These are phyloP conservation scores for Cliona cf. orientalis DNA, from an alignment of 37 sponge, comb jelly and placozoan genomes.

Conservation along the genomic window DNA sequence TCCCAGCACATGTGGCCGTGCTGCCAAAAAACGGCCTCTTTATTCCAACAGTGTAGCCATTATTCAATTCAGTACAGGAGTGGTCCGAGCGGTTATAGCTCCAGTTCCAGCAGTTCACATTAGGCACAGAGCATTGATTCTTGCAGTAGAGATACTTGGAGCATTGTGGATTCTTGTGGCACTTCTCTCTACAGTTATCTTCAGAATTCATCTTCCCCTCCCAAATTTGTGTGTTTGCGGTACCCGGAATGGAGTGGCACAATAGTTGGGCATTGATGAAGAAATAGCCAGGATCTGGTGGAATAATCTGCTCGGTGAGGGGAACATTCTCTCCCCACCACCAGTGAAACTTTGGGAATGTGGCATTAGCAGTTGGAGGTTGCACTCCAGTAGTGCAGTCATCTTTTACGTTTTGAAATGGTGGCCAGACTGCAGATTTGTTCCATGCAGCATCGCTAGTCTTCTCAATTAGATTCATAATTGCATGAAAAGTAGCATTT, in stretches of 20 bases:
- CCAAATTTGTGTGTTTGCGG: constrained; percentile 27
- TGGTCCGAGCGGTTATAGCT: constrained; percentile 35
- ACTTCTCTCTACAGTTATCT: constrained; percentile 19
- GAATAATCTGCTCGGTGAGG: constrained; percentile 11
- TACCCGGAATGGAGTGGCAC: constrained; percentile 1
- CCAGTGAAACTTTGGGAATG: constrained; percentile 51
- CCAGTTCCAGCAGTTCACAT: constrained; percentile 31
- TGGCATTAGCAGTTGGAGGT: not conserved
- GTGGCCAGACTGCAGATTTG: constrained; percentile 44
- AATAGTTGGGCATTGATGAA: constrained; percentile 27
- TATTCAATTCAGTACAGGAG: constrained; percentile 19
- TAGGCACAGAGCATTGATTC: not conserved
- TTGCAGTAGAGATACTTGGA: constrained; percentile 39
- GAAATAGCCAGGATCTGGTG: constrained; percentile 40
- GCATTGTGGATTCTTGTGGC: constrained; percentile 14
- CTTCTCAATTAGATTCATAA: constrained; percentile 11
- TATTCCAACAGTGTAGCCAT: constrained; percentile 25
- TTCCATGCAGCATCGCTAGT: constrained; percentile 57
- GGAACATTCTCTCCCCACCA: constrained; percentile 32
- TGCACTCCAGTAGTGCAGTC: not conserved
- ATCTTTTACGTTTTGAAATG: constrained; percentile 10
- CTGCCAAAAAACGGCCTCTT: constrained; percentile 39
- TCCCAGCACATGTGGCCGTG: constrained; percentile 24
- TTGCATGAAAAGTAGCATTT: not conserved
- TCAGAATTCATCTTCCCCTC: constrained; percentile 23